Base-by-base conservation (phyloP, 1,140 invertebrate species). In the Formica exsecta region DNA sequence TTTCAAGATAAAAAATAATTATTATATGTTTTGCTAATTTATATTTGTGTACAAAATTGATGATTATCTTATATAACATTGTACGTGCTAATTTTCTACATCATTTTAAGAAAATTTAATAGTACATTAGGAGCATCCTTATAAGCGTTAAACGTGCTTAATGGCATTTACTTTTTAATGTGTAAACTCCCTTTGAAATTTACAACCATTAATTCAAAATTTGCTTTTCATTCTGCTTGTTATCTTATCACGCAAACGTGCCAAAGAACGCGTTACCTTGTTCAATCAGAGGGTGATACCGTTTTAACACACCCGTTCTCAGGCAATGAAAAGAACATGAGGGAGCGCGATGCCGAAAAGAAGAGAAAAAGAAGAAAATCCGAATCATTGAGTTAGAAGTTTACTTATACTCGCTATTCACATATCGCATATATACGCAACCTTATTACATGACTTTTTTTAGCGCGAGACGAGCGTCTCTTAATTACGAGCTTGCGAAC, bases 141-240 rank as follows among this genome's bases (percentile, higher is more conserved):
- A 16, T 19, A 51, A 51, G 16, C 4, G 5, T 51, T 51, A 51
- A 51, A 51, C 48, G 13, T 51, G 48, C n/a, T 41, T 41, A 41
- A 22, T 44, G 16, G 13, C 6, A 2, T 25, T 57, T 51, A 16
- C 16, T 51, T 32, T 71, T 71, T 3, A 16, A 51, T 41, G 48
- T 51, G 57, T 51, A 16, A 74, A 48, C 9, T 25, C 9, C 74
- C 64, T 73, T 89, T 48, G 66, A 87, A 87, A 81, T 89, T 89
- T 89, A 88, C 62, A 74, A 88, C 48, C 66, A 16, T 86, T 62
- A 81, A 86, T 86, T 87, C 85, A 71, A 81, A 85, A 90, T 79
- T 91, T 85, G 38, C 65, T 22, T 13, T 66, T 62, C n/a, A 9
- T 13, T 38, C 13, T 6, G 65, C 59, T 88, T 86, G 86, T 89